Evolutionary conservation across 1,140 invertebrate species (phyloP), one percentile per base, ranked within the genome.

Genomic region (Drosophila biarmipes): DNA sequence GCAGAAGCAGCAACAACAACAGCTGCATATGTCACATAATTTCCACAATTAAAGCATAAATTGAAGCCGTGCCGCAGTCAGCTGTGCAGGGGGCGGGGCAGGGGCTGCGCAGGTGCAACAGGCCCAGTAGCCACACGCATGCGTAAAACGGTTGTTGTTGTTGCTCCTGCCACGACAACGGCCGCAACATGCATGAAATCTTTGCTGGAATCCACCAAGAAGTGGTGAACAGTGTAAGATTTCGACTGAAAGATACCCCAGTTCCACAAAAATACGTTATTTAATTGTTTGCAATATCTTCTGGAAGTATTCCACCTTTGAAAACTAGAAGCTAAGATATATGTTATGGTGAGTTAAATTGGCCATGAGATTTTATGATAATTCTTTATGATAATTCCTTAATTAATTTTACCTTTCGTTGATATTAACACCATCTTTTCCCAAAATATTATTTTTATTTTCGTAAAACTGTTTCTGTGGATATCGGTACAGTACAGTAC

Each of bases 21-120:
- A 66, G 49, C 76, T 80, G 67, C 74, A 68, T 79, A 79, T 89
- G 84, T 84, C 84, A 89, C 79, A 86, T 87, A 87, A 87, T 87
- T 84, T 87, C 58, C 75, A 87, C 84, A 87, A 89, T 87, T 89
- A 87, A 89, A 87, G 82, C 84, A 84, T 89, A 89, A 80, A 87
- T 81, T 89, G 75, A 82, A 79, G 84, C 75, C 69, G 40, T 73
- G 79, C 68, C 62, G 37, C 52, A 61, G 57, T 55, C 59, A 62
- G 73, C 55, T 69, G 66, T 21, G 2, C 17, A 34, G 6, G 38
- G 24, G 15, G 12, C 10, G 15, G 21, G 10, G 43, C 3, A 31
- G 37, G 56, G 38, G 29, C 34, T 12, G 42, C 34, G 35, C 67
- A 87, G 81, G 81, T 86, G 82, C 74, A 86, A 87, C 76, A 67